These are phyloP conservation scores for Heliconius himera DNA, from an alignment of 1,140 invertebrate genomes.

Conservation along the genomic window DNA sequence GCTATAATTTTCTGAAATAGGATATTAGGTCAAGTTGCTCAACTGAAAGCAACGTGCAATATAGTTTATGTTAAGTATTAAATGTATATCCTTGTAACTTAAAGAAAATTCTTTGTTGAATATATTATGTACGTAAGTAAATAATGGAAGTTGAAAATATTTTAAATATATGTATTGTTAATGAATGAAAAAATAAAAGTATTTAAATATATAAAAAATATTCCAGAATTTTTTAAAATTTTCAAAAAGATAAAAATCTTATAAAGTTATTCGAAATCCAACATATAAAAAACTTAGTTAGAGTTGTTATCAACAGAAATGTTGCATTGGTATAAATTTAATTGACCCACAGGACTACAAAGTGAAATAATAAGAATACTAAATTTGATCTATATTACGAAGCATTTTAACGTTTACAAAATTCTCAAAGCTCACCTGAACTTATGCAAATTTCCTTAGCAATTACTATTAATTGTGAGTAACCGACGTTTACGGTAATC, in stretches of 20 bases:
- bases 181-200: too few relatives aligned
- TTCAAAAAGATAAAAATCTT: too few relatives aligned
- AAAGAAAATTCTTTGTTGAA: too few relatives aligned
- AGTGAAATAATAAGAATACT: neutral
- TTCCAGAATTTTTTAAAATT: too few relatives aligned
- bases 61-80: neutral
- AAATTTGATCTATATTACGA: neutral
- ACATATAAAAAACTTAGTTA: too few relatives aligned
- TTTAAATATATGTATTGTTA: too few relatives aligned
- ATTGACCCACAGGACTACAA: neutral
- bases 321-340: too few relatives aligned
- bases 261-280: too few relatives aligned
- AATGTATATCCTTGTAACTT: neutral
- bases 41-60: neutral
- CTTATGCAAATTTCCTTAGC: neutral
- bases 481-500: conserved; percentile 33
- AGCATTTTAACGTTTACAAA: neutral
- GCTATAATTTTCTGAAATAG: conserved; percentile 31
- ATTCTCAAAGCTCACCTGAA: neutral
- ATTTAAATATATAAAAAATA: too few relatives aligned
- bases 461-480: conserved; percentile 34
- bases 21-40: conserved; percentile 13
- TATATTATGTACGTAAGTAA: too few relatives aligned
- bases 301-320: too few relatives aligned
- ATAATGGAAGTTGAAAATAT: too few relatives aligned